Base-by-base conservation (phyloP, 2,888 invertebrate genomes). In the Galerucella pusilla region DNA sequence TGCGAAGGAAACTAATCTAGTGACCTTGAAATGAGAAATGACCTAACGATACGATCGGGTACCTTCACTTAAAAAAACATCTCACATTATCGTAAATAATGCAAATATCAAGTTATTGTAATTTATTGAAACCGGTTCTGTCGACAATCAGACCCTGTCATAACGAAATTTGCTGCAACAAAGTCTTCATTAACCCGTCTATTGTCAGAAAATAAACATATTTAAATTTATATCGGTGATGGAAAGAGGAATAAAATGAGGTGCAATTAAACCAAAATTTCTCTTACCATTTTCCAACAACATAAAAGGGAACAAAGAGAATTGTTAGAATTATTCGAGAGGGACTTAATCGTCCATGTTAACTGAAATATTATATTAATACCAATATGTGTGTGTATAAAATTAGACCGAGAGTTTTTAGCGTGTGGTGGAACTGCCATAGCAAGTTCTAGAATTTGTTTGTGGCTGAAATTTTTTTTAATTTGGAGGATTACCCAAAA, bases 171-270 rank as follows among this genome's bases (percentile, higher is more conserved):
- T 73, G 63, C 46, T 46, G n/a, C 60, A 69, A 69, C 68, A 67
- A 73, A 73, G 63, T 73, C 73, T 68, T 68, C 73, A 66, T 73
- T 73, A 63, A 73, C 73, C 61, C 61, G 45, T 46, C 67, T 61
- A 73, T 68, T 73, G 73, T 73, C 7, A n/a, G 35, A 52, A 54
- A 49, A 73, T 73, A 63, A 73, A 73, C 45, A 66, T 73, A 73
- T 68, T 73, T 54, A 73, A 68, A 46, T 12, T n/a, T 67, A 49
- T 46, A 72, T 65, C 25, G 35, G 63, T 61, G 16, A 61, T 52
- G 67, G 52, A 54, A 67, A 7, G 10, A 49, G 28, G 35, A 52
- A 67, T 67, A 35, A 49, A 52, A 65, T 12, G 64, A 45, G 16
- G 5, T 20, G 16, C 20, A 65, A 65, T 65, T 65, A 65, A 46